Base-by-base conservation (phyloP, 92 coral and sea anemone species). In the Anthopleura xanthogrammica region DNA sequence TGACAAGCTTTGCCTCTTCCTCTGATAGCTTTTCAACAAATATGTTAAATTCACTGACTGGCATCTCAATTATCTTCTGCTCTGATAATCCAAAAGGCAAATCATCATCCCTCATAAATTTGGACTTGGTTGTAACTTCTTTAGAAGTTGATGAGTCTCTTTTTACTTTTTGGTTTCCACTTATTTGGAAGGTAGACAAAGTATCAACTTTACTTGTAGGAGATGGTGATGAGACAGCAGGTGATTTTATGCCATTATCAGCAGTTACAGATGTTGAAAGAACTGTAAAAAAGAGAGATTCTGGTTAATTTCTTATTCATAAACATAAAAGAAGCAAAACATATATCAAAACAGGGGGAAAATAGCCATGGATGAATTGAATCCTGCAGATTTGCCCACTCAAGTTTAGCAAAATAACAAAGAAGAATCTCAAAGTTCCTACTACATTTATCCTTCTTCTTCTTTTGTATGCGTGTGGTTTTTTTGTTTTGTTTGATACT, bases 41-140 rank as follows among this genome's bases (percentile, higher is more conserved):
- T 52, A 77, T 84, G 79, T 92, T 92, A 78, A 96, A 96, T 42
- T 90, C 93, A 71, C 83, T 89, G 55, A 96, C 97, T 41, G 90
- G 88, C 99, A 96, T 94, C 56, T 96, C 92, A 29, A 96, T 83
- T 19, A 96, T 87, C 78, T 82, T 90, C 41, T 85, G 88, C 79
- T 96, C 98, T 20, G 95, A 80, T 16, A 86, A 85, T 8, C 87
- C 87, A 52, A 90, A 57, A 12, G 70, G 77, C 40, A 88, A 75
- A 16, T 83, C 77, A 50, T 77, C 87, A 16, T 85, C 77, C 57
- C 83, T 22, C 62, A 74, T 19, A 19, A 81, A 60, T 23, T 65
- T 79, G 40, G 91, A 87, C 62, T 55, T 79, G n/a, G 86, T 82
- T 16, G 81, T 88, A 14, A 56, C 42, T 23, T 82, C 60, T 77